A percentile compares a stretch with the other conserved stretches of the same genome.
Evolutionary conservation across 2,888 invertebrate genomes (phyloP).

Genomic region (Pyrochroa serraticornis): DNA sequence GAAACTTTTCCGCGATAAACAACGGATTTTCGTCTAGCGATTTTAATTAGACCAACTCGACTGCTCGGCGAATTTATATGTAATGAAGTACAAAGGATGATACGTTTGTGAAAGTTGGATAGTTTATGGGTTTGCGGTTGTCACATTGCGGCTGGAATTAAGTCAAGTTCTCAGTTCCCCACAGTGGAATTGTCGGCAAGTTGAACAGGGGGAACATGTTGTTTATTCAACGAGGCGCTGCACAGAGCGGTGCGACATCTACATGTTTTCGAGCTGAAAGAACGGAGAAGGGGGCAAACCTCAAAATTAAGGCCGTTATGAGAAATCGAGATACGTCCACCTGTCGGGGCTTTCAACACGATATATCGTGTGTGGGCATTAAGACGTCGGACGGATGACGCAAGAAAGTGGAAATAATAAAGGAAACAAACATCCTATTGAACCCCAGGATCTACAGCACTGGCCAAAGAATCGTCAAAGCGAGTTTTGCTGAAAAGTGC

Average conservation of each 20-base stretch:
- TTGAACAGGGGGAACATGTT: slow-evolving; percentile 11
- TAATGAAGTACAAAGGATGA: slow-evolving; percentile 25
- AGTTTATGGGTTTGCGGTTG: slow-evolving; percentile 30
- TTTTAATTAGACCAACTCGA: slow-evolving; percentile 7
- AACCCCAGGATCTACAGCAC: too few species aligned
- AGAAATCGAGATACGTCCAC: too few species aligned
- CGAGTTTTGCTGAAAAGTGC: too few species aligned
- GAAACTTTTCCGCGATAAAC: neutral
- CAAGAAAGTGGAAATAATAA: too few species aligned
- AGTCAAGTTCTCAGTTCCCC: slow-evolving; percentile 19
- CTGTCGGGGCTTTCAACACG: too few species aligned
- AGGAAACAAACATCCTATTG: too few species aligned
- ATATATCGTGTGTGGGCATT: too few species aligned
- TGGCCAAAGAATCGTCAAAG: too few species aligned
- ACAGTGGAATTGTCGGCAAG: slow-evolving; percentile 20
- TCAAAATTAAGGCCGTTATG: too few species aligned
- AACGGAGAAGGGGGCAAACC: too few species aligned
- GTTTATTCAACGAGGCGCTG: slow-evolving; percentile 15
- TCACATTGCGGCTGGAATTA: slow-evolving; percentile 27
- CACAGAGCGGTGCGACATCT: slow-evolving; percentile 2
- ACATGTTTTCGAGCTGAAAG: neutral
- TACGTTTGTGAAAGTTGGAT: slow-evolving; percentile 27
- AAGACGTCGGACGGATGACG: too few species aligned
- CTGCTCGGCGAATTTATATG: slow-evolving; percentile 13
- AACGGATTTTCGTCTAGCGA: neutral